Base-by-base conservation (phyloP, 2,797 vertebrate species). In the Borostomias antarcticus region DNA sequence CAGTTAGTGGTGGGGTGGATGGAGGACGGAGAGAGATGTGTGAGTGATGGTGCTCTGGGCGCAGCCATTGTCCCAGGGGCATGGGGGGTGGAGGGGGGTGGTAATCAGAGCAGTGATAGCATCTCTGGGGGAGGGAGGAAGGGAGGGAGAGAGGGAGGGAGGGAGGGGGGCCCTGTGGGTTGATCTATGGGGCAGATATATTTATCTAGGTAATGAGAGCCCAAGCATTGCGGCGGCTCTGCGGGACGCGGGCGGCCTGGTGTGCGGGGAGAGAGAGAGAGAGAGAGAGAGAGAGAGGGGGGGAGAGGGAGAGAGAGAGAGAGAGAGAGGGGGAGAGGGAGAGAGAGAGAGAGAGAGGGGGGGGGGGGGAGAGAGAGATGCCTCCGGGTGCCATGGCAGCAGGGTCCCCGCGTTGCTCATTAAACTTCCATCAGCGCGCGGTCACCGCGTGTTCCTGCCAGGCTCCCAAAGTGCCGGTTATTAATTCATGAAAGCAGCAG, bases 401-500 rank as follows among this genome's bases (percentile, higher is more conserved):
- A 26, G 13, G 2, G 85, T 80, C 93, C 80, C 88, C 84, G 82
- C 58, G 91, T 92, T 93, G 90, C 94, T 96, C 95, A 95, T 96
- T 96, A 96, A 91, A 92, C 87, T 87, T 92, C 93, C 91, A 89
- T 90, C 89, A 93, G 93, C 91, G 91, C 91, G 91, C 92, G 85
- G 89, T 93, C 92, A 91, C 93, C 90, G n/a, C n/a, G 84, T 89
- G 91, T 93, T 90, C 90, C 88, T 79, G 76, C 92, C 85, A 91
- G 90, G 89, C 87, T 87, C 92, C 93, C 91, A 92, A 93, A 94
- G 93, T 92, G 94, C 91, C 91, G 76, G 90, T 96, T 94, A 95
- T 95, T 95, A 96, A 96, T 96, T 96, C 93, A 96, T 95, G 94
- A 94, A 93, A 94, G 93, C n/a, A n/a, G n/a, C n/a, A n/a, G n/a